Evolutionary conservation across 1,140 invertebrate genomes (phyloP), one percentile per base, ranked within the genome.

Genomic region (Yoshiicerus persimilis): DNA sequence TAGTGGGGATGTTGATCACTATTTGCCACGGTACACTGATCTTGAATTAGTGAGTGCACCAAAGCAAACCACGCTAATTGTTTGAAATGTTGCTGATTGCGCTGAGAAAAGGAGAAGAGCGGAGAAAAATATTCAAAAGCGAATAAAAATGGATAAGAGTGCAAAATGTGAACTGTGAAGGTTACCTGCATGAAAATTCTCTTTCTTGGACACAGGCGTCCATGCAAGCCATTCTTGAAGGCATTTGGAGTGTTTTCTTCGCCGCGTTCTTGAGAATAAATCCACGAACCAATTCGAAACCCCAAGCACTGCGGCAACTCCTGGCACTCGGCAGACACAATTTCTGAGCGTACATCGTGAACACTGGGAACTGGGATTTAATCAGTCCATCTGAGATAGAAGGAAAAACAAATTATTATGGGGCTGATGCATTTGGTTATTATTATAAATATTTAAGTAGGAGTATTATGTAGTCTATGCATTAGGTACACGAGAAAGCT

Each of bases 301-400:
- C 90, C 93, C 93, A 94, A 41, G 92, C 92, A 27, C 92, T 88
- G 25, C 91, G 88, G 87, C 93, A 93, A 32, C 91, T 86, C 20
- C 89, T 84, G 30, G 90, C 87, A 56, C 90, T 85, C 11, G 90
- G 90, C 1, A 94, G 87, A 90, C 94, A 94, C 38, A 93, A 91
- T 90, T 94, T 94, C 88, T 94, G 93, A 16, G 93, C 93, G 91
- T 94, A 94, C 62, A 94, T 92, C 0, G 94, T 94, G 91, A 94
- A 94, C 8, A 94, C 93, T 10, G 94, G 94, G 91, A 94, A 94
- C 91, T 94, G 93, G 0, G 93, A 94, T 38, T 92, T 91, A 8
- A 92, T 92, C 77, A 94, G 91, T 4, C 91, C 91, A 11, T 91
- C 92, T 93, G 91, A 2, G 88, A 88, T 86, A 87, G 56, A 86